phyloP scores from a whole-genome alignment of 2,888 invertebrate genomes.

The Entomobrya multifasciata region DNA sequence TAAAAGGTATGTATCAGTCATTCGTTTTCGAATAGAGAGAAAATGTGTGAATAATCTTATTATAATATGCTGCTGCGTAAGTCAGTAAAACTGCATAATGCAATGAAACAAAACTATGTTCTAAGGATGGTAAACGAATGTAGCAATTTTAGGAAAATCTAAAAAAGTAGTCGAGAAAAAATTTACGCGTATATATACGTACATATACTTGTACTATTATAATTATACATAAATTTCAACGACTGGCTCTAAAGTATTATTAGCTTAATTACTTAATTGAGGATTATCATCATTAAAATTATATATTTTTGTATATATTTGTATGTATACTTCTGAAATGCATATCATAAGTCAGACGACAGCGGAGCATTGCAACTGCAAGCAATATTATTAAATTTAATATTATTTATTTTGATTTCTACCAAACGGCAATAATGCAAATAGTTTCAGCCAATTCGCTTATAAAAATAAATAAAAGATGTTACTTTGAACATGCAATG shows the following conservation, averaged over 20 bases:
- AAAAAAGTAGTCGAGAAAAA: conserved; percentile 1
- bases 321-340: conserved; percentile 9
- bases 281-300: conserved; percentile 27
- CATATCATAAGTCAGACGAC: conserved; percentile 41
- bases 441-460: conserved; percentile 42
- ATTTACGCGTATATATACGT: background rate
- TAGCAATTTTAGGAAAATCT: background rate
- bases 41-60: background rate
- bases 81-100: conserved; percentile 39
- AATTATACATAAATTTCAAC: background rate
- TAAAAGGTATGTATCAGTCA: background rate
- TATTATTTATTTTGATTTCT: conserved; percentile 32
- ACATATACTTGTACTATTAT: background rate
- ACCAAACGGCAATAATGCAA: conserved; percentile 57
- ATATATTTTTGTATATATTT: background rate
- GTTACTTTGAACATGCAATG: conserved; percentile 47
- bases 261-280: conserved; percentile 15
- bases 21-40: conserved; percentile 24
- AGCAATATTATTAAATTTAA: conserved; percentile 34
- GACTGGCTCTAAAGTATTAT: conserved; percentile 35
- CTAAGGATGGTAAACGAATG: background rate
- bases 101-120: background rate
- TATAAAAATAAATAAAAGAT: conserved; percentile 9
- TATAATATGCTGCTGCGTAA: conserved; percentile 16
- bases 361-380: conserved; percentile 61